A percentile compares a stretch with the other conserved stretches of the same genome.
These are phyloP conservation scores for Choloepus didactylus DNA, from an alignment of 2,797 vertebrate species.

Conservation along the genomic window DNA sequence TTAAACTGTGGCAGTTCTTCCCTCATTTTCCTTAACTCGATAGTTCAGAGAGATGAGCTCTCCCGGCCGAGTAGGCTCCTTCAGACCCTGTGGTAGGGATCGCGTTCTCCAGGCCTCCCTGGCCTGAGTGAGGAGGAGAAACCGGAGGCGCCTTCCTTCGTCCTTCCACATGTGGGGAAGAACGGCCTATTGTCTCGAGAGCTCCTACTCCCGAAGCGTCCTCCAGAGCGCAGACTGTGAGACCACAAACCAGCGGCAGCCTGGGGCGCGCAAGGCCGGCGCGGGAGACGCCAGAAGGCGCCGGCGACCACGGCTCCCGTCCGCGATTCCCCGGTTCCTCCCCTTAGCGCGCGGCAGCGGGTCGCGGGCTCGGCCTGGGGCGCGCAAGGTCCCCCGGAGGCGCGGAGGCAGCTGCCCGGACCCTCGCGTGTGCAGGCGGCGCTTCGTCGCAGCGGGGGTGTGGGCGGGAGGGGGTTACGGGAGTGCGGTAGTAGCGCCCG, in stretches of 20 bases:
- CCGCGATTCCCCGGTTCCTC: conserved; percentile 61
- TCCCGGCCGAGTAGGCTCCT: no score
- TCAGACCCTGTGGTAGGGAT: no score
- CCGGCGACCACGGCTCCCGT: conserved; percentile 82
- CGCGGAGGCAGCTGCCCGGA: not conserved
- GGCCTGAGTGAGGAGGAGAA: no score
- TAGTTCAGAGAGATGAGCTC: not conserved
- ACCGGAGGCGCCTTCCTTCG: conserved; percentile 27
- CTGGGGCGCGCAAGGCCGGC: conserved; percentile 71
- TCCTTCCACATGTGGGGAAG: not conserved
- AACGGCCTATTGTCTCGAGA: conserved; percentile 65
- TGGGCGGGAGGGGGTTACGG: conserved; percentile 19
- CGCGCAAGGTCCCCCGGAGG: not conserved
- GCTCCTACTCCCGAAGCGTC: not conserved
- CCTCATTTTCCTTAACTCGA: not conserved
- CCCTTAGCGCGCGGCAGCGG: not conserved
- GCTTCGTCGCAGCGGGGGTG: not conserved
- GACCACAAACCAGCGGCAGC: conserved; percentile 24
- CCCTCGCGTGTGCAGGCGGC: not conserved
- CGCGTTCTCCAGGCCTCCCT: not conserved
- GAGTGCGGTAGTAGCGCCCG: conserved; percentile 73
- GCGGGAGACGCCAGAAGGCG: conserved; percentile 85
- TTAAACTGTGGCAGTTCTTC: not conserved
- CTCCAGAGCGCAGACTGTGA: conserved; percentile 64
- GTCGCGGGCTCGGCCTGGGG: not conserved